These are phyloP conservation scores for Tetramorium bicarinatum DNA, from an alignment of 2,888 invertebrate species.

Conservation along the genomic window DNA sequence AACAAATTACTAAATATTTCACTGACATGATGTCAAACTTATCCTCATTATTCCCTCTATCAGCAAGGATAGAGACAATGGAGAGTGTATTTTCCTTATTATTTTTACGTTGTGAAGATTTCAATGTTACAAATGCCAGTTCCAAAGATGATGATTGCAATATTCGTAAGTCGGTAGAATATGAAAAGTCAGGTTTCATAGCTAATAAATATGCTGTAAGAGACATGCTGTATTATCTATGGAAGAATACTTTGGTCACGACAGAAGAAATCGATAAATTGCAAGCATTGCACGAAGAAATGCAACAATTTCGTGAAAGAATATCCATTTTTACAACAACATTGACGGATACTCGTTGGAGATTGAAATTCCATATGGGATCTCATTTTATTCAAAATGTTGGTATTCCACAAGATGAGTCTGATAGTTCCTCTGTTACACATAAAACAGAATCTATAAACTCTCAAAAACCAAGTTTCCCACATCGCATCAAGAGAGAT, in stretches of 20 bases:
- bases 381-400: slow-evolving; percentile 87
- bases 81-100: slow-evolving; percentile 92
- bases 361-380: slow-evolving; percentile 90
- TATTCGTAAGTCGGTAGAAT: slow-evolving; percentile 80
- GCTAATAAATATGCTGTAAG: slow-evolving; percentile 89
- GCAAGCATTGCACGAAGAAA: slow-evolving; percentile 69
- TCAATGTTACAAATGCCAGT: slow-evolving; percentile 85
- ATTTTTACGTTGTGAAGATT: slow-evolving; percentile 90
- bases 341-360: slow-evolving; percentile 91
- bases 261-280: slow-evolving; percentile 80
- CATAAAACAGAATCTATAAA: slow-evolving; percentile 12
- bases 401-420: slow-evolving; percentile 18
- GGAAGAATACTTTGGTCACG: slow-evolving; percentile 87
- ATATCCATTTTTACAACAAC: slow-evolving; percentile 46
- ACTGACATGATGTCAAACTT: slow-evolving; percentile 74
- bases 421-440: slow-evolving; percentile 12
- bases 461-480: slow-evolving; percentile 72
- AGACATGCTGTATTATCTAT: slow-evolving; percentile 88
- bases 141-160: slow-evolving; percentile 87
- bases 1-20: slow-evolving; percentile 68
- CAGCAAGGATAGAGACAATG: slow-evolving; percentile 88
- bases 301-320: slow-evolving; percentile 34
- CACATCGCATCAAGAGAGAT: slow-evolving; percentile 66
- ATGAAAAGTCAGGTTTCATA: slow-evolving; percentile 87
- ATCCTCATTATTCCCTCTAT: slow-evolving; percentile 74